Percentiles rank a stretch among this genome's conserved stretches.
These are phyloP conservation scores for Phylloscopus trochilus DNA, from an alignment of 2,113 vertebrate species.

Conservation along the genomic window DNA sequence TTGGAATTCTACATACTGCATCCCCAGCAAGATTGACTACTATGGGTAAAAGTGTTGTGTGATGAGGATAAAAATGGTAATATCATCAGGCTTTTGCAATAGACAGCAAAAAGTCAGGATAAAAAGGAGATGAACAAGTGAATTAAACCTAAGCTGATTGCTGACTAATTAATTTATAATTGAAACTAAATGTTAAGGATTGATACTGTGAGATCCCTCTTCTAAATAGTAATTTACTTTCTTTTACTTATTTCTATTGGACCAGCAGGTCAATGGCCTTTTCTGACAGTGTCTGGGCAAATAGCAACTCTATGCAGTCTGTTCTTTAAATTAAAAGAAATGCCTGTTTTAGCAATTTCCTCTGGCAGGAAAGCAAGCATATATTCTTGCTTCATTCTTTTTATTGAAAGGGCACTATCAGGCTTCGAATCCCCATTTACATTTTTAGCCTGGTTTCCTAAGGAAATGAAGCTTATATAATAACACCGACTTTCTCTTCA, in stretches of 20 bases:
- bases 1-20: background rate
- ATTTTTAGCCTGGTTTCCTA: constrained; percentile 13
- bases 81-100: background rate
- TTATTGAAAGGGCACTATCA: constrained; percentile 24
- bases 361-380: background rate
- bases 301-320: background rate
- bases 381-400: background rate
- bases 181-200: background rate
- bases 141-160: background rate
- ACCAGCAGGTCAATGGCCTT: background rate
- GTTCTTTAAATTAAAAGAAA: constrained; percentile 29
- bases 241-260: background rate
- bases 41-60: background rate
- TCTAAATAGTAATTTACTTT: constrained; percentile 23
- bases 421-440: background rate
- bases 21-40: background rate
- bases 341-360: constrained; percentile 8
- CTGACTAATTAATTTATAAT: constrained; percentile 12
- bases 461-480: background rate
- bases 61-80: background rate
- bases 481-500: background rate
- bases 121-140: background rate
- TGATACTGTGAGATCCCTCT: background rate
- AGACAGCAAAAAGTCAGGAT: background rate
- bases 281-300: background rate